Percentiles rank a stretch among this genome's conserved stretches.
Evolutionary conservation across 2,797 vertebrate species (phyloP).

Genomic region (Rhinatrema bivittatum): DNA sequence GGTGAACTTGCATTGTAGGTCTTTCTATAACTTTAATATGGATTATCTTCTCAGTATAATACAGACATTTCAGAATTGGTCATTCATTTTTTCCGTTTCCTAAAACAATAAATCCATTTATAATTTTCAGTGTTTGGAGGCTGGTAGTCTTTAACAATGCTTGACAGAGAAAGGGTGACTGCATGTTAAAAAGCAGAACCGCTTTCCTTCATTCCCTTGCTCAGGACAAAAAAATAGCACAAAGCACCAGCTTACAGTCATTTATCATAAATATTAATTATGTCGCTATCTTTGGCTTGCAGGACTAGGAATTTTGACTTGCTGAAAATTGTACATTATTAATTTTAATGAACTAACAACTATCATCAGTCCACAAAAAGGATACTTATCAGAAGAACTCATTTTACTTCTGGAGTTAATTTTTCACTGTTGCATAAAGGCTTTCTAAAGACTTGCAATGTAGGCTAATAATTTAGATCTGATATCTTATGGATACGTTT

Average conservation of each 20-base stretch:
- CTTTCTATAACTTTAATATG: conserved; percentile 27
- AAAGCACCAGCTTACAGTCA: conserved; percentile 35
- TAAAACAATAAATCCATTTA: conserved; percentile 20
- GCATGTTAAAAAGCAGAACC: conserved; percentile 18
- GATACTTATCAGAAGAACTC: conserved; percentile 30
- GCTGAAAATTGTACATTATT: conserved; percentile 50
- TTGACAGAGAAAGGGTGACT: conserved; percentile 5
- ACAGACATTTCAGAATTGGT: neutral
- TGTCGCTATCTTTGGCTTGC: conserved; percentile 61
- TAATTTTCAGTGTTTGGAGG: conserved; percentile 25
- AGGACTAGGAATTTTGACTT: conserved; percentile 55
- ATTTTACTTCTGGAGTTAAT: conserved; percentile 27
- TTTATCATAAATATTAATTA: conserved; percentile 69
- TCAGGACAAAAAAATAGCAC: conserved; percentile 23
- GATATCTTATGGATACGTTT: too few species aligned
- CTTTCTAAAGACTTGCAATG: too few species aligned
- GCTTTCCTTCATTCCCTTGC: conserved; percentile 12
- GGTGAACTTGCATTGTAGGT: conserved; percentile 10
- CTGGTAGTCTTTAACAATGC: conserved; percentile 15
- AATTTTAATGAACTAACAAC: conserved; percentile 59
- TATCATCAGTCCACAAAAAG: conserved; percentile 40
- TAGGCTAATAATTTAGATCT: too few species aligned
- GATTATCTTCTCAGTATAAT: conserved; percentile 15
- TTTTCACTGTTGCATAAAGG: conserved; percentile 12
- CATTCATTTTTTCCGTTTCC: neutral